Base-by-base conservation (phyloP, 2,888 invertebrate genomes). In the Ectropis crepuscularia region DNA sequence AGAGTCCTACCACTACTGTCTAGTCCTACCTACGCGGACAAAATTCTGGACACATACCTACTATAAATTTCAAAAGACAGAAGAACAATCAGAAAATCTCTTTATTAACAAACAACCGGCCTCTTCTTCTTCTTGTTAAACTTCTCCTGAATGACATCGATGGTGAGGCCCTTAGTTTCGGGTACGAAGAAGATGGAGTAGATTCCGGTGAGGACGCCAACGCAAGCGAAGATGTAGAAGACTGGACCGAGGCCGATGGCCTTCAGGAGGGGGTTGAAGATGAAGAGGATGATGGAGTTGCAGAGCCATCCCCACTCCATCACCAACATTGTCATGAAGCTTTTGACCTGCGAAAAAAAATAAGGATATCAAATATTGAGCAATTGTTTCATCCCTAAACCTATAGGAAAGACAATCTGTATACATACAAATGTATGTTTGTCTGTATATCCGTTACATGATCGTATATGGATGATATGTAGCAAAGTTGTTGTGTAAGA, bases 291-390 rank as follows among this genome's bases (percentile, higher is more conserved):
- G 0, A 85, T 49, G 54, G 83, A 88, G 71, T 81, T 84, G 74
- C 85, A 83, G 7, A 88, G 63, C 80, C 86, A 87, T 0, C 77
- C 73, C 83, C 85, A 87, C 53, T 88, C 87, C 0, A 85, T 61
- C 0, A 83, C 74, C 28, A 87, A 38, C 82, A 85, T 85, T 6
- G 82, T 76, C 42, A 82, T 73, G 41, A 83, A 70, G 58, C 84
- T 85, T 47, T 82, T 84, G 0, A 88, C 75, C 87, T 88, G 80
- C 0, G 6, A 5, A 12, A 37, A 49, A 37, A 36, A 53, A n/a
- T 10, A 42, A 8, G 43, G n/a, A 28, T 57, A 37, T n/a, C n/a
- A 7, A 6, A 6, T 5, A 10, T 28, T 9, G 0, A 10, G 46
- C 12, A 7, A 39, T 39, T 8, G 6, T 5, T 39, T 39, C 39